Evolutionary conservation across 2,113 vertebrate species (phyloP).

Genomic region (Gambusia affinis): DNA sequence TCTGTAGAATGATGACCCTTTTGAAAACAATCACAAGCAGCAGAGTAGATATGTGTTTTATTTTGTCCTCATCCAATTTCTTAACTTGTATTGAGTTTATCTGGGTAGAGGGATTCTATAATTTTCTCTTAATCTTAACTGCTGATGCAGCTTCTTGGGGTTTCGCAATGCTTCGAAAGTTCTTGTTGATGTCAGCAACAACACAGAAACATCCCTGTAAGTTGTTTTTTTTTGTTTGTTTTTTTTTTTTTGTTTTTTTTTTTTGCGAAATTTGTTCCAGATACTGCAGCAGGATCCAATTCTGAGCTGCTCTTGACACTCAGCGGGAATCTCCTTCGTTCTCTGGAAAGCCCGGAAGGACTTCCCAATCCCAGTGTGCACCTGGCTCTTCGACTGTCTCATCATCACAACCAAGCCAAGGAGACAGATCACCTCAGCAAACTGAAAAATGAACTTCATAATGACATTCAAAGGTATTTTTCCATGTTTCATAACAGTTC

Average conservation of each 20-base stretch:
- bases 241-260: not conserved
- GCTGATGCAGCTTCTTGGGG: slow-evolving; percentile 54
- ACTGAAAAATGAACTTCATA: slow-evolving; percentile 79
- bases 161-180: slow-evolving; percentile 37
- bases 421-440: slow-evolving; percentile 80
- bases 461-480: slow-evolving; percentile 78
- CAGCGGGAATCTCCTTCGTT: slow-evolving; percentile 81
- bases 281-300: slow-evolving; percentile 54
- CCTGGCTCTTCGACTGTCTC: slow-evolving; percentile 88
- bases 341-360: slow-evolving; percentile 50
- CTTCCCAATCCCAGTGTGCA: slow-evolving; percentile 87
- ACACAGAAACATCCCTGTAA: not conserved
- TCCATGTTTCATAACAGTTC: not conserved
- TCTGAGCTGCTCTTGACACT: slow-evolving; percentile 71
- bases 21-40: not conserved
- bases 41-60: not conserved
- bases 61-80: not conserved
- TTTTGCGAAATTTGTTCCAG: slow-evolving; percentile 49
- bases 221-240: not conserved
- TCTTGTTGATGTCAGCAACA: slow-evolving; percentile 30
- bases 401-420: slow-evolving; percentile 71
- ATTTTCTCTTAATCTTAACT: slow-evolving; percentile 12
- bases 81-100: not conserved
- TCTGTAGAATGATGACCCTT: not conserved
- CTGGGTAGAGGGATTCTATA: not conserved